phyloP scores from a whole-genome alignment of 2,113 vertebrate species.

The Synchiropus splendidus region DNA sequence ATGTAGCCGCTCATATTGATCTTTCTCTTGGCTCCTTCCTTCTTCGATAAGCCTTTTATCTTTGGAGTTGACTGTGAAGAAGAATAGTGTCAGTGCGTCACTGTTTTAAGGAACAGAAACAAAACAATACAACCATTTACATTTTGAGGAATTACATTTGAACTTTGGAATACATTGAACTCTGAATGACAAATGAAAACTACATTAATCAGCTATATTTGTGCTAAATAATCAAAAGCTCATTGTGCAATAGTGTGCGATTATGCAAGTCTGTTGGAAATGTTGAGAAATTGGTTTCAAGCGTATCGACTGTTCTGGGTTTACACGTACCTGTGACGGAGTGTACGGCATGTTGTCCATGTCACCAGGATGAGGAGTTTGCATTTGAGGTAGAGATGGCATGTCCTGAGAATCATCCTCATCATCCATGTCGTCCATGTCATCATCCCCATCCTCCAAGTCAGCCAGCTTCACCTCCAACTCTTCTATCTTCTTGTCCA shows the following conservation, averaged over 20 bases:
- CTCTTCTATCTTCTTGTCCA: slow-evolving; percentile 94
- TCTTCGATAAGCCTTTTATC: slow-evolving; percentile 87
- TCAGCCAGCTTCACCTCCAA: slow-evolving; percentile 95
- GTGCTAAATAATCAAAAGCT: no score
- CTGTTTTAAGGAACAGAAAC: no score
- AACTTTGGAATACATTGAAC: neutral
- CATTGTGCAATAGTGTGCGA: no score
- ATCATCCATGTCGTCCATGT: slow-evolving; percentile 89
- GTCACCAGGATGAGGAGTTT: slow-evolving; percentile 77
- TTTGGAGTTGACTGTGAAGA: slow-evolving; percentile 84
- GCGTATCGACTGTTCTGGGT: no score
- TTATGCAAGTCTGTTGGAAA: no score
- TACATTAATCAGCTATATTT: no score
- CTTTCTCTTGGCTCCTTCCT: slow-evolving; percentile 95
- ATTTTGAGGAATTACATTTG: neutral
- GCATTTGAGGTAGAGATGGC: slow-evolving; percentile 84
- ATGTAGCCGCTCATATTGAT: slow-evolving; percentile 99
- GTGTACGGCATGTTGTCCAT: slow-evolving; percentile 86
- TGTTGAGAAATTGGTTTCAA: no score
- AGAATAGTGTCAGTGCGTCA: slow-evolving; percentile 1
- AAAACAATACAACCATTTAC: neutral
- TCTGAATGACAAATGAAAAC: no score
- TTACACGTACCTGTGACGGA: slow-evolving; percentile 79
- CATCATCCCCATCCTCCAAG: slow-evolving; percentile 79
- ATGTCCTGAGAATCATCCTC: slow-evolving; percentile 81